Evolutionary conservation across 2,797 vertebrate species (phyloP), one percentile per base, ranked within the genome.

Genomic region (Peromyscus melanophrys): DNA sequence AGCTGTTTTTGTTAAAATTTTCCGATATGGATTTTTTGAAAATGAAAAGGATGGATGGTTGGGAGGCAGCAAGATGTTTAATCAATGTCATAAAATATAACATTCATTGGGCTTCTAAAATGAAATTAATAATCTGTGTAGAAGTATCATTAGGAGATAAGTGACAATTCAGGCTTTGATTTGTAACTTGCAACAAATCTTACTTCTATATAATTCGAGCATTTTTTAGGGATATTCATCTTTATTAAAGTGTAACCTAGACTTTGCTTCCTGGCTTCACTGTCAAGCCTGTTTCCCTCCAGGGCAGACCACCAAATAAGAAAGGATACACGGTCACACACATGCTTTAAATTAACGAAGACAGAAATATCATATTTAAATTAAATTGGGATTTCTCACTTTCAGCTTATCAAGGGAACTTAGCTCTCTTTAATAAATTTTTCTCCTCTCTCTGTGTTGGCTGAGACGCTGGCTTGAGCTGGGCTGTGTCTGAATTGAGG

Each of bases 61-160:
- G 98, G 98, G 92, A 96, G 97, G 96, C 95, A 94, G 95, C 90
- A 97, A 98, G 98, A 98, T 98, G 98, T 98, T 99, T 99, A 99
- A 99, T 99, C 99, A 99, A 99, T 99, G 99, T 99, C 99, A 99
- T 99, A 98, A 99, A 99, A 99, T 98, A 98, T 98, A 99, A 99
- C 98, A 99, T 99, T 99, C 99, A 99, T 98, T 99, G 99, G 98
- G 98, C 98, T 99, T 98, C 98, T 99, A 98, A 99, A 99, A 99
- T 98, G 98, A 99, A 99, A 99, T 99, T 99, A 99, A 99, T 99
- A 99, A 99, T 99, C 98, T 99, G 98, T 99, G 98, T 98, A 99
- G 98, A 99, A 99, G 98, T 98, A 98, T 99, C 99, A 99, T 99
- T 99, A 99, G 97, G 98, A 98, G 98, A 98, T 98, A 99, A 99